phyloP scores from a whole-genome alignment of 2,113 vertebrate species.

The Cyprinodon brontotheroides region DNA sequence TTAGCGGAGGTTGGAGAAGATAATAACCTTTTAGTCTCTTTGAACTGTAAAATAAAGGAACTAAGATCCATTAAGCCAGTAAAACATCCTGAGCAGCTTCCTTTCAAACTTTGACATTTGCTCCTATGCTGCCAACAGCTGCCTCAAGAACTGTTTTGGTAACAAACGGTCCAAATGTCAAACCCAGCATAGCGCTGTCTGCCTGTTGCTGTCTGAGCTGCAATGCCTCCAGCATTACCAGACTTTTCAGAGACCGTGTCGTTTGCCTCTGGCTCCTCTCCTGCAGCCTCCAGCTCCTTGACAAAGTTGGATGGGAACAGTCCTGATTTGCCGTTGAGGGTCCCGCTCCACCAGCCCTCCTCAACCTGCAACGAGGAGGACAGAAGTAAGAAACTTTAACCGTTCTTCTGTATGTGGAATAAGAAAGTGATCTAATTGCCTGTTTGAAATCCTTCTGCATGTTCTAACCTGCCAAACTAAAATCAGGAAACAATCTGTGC shows the following conservation, averaged over 20 bases:
- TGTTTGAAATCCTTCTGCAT: neutral
- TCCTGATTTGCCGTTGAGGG: slow-evolving; percentile 84
- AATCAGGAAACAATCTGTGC: neutral
- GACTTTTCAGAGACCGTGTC: slow-evolving; percentile 82
- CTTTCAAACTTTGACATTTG: neutral
- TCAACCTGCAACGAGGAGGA: slow-evolving; percentile 83
- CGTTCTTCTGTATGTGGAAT: neutral
- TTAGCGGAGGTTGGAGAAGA: neutral
- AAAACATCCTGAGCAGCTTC: neutral
- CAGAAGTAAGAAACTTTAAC: neutral
- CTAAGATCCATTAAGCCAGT: neutral
- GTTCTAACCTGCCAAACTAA: neutral
- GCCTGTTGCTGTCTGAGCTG: neutral
- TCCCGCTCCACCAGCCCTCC: slow-evolving; percentile 96
- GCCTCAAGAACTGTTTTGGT: neutral
- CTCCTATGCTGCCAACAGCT: neutral
- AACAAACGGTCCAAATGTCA: neutral
- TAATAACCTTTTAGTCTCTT: neutral
- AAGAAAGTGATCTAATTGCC: too few relatives aligned
- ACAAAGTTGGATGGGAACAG: slow-evolving; percentile 96
- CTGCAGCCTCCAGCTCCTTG: slow-evolving; percentile 85
- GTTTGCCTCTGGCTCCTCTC: slow-evolving; percentile 84
- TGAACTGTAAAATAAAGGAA: neutral
- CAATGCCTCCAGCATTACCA: slow-evolving; percentile 71
- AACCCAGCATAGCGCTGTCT: neutral